Conservation (phyloP, 1,140 invertebrate species). For the Cyphomyrmex costatus region DNA sequence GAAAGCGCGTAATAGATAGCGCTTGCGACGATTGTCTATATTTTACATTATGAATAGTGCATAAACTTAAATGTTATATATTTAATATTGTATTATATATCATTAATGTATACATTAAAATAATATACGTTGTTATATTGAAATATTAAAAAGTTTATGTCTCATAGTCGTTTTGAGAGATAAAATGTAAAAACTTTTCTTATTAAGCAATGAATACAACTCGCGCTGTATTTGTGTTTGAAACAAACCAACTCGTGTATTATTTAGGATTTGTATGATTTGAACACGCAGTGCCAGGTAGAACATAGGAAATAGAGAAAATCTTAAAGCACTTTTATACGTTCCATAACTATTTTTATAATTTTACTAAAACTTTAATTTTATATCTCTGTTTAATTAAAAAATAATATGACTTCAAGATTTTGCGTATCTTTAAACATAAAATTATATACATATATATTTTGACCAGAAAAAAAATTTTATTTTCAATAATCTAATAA, state of each 20-base stretch:
- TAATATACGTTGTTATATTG: background rate
- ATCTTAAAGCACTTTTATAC: background rate
- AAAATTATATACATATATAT: background rate
- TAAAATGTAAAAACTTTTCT: slow-evolving; percentile 48
- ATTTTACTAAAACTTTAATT: background rate
- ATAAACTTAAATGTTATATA: background rate
- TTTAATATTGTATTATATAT: slow-evolving; percentile 4
- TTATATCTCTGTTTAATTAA: background rate
- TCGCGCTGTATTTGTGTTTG: background rate
- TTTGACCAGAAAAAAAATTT: background rate
- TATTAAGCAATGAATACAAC: slow-evolving; percentile 23
- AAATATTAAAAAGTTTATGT: slow-evolving; percentile 8
- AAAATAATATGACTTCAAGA: background rate
- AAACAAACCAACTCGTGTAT: background rate
- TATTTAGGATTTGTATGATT: slow-evolving; percentile 20
- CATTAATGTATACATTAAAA: background rate
- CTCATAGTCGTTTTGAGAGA: background rate
- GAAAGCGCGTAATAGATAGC: background rate
- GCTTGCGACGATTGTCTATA: background rate
- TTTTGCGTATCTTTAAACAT: background rate
- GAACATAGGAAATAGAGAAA: background rate
- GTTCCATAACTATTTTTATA: background rate
- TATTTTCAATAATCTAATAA: background rate
- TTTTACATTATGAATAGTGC: background rate
- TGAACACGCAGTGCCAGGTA: background rate